These are phyloP conservation scores for Micromussa lordhowensis DNA, from an alignment of 92 coral and sea anemone species.

Conservation along the genomic window DNA sequence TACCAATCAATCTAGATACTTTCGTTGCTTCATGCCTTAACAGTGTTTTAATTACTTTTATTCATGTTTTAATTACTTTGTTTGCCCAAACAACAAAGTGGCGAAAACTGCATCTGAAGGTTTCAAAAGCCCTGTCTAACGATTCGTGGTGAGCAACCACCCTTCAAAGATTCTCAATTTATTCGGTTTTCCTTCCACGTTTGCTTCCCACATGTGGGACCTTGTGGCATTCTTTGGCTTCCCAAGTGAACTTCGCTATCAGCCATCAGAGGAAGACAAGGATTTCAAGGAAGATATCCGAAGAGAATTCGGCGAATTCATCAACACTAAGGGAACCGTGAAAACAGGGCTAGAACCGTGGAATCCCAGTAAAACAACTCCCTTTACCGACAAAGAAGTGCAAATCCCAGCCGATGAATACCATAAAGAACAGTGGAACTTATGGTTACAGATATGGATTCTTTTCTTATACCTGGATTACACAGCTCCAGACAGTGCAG, in stretches of 20 bases:
- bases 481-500: too few relatives aligned
- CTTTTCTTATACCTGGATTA: slow-evolving; percentile 75
- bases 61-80: too few relatives aligned
- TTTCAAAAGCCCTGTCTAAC: slow-evolving; percentile 58
- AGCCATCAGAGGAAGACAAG: slow-evolving; percentile 47
- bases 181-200: slow-evolving; percentile 30
- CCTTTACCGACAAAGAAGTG: slow-evolving; percentile 61
- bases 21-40: too few relatives aligned
- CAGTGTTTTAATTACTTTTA: too few relatives aligned
- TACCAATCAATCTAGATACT: too few relatives aligned
- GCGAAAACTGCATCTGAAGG: slow-evolving; percentile 65
- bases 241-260: slow-evolving; percentile 35
- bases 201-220: slow-evolving; percentile 78
- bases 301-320: slow-evolving; percentile 58
- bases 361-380: slow-evolving; percentile 58
- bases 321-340: slow-evolving; percentile 9
- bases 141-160: slow-evolving; percentile 60
- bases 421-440: slow-evolving; percentile 62
- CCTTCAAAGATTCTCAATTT: slow-evolving; percentile 42
- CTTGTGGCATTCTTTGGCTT: slow-evolving; percentile 72
- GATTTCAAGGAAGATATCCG: slow-evolving; percentile 57
- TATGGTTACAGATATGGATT: slow-evolving; percentile 74
- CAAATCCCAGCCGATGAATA: slow-evolving; percentile 46
- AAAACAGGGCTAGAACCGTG: neutral
- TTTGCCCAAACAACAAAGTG: slow-evolving; percentile 67